Base-by-base conservation (phyloP, 2,888 invertebrate species). In the Nemoura dubitans region DNA sequence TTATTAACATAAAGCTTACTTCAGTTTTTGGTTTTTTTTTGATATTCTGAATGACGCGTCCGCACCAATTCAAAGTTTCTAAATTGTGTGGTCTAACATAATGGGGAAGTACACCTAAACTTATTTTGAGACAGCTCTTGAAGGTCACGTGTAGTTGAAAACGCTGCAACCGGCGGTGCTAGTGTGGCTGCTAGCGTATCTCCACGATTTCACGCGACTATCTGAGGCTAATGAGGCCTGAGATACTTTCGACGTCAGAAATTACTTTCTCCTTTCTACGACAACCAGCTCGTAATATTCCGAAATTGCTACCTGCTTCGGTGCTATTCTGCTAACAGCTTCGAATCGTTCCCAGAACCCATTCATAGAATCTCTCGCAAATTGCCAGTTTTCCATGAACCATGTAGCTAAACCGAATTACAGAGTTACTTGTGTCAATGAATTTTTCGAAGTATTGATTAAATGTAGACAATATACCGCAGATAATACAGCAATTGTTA, bases 1-100 rank as follows among this genome's bases (percentile, higher is more conserved):
- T 16, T 59, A 59, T 59, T 59, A 59, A 59, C 59, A 59, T 59
- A 59, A 59, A 59, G 59, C 59, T 59, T 59, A 59, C 59, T 59
- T 59, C 59, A 59, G 59, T 14, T 59, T 21, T 21, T n/a, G n/a
- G 59, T 1, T 3, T 16, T 16, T 7, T 59, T 14, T 3, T 21
- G 59, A 59, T 3, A 1, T 59, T 21, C 21, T 21, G 59, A 59
- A 59, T n/a, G n/a, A 59, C 2, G 59, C 59, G 59, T 59, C 59
- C 21, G 21, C 59, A 21, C 59, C 59, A 21, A 59, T 59, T 14
- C 16, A 10, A 36, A 36, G 16, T 7, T 14, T 7, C 59, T 59
- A 59, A 59, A 59, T 59, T 59, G 3, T 59, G 59, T 59, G 6
- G 14, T n/a, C n/a, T 1, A 59, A 59, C 59, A 59, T 10, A 59